Evolutionary conservation across 2,888 invertebrate species (phyloP).

Genomic region (Anthoptus insignis): DNA sequence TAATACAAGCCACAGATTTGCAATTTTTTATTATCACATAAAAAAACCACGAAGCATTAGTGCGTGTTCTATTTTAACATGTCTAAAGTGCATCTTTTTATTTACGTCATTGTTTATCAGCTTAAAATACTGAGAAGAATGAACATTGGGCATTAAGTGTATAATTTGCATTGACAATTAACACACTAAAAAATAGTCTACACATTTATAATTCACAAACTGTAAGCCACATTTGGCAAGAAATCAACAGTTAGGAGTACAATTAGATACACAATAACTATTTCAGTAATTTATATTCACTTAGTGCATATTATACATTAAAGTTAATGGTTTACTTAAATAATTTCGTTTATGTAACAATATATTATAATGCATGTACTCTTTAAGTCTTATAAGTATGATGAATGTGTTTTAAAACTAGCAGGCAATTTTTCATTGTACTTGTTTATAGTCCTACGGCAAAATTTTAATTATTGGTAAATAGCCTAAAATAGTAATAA

Average conservation of each 20-base stretch:
- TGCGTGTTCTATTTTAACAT: too few species aligned
- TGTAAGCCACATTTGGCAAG: constrained; percentile 24
- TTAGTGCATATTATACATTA: constrained; percentile 82
- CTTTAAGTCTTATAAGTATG: constrained; percentile 55
- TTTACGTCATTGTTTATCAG: too few species aligned
- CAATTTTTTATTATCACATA: too few species aligned
- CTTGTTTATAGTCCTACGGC: not conserved
- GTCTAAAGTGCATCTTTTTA: too few species aligned
- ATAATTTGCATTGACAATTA: too few species aligned
- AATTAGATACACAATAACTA: constrained; percentile 55
- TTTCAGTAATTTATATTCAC: constrained; percentile 52
- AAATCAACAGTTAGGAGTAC: constrained; percentile 5
- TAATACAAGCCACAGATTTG: too few species aligned
- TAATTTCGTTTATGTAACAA: constrained; percentile 72
- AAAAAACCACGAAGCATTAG: too few species aligned
- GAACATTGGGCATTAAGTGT: too few species aligned
- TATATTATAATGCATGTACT: constrained; percentile 57
- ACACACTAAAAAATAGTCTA: not conserved
- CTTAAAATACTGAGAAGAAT: too few species aligned
- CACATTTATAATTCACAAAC: constrained; percentile 4
- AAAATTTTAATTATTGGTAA: not conserved
- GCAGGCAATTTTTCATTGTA: constrained; percentile 5
- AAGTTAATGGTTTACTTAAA: constrained; percentile 87
- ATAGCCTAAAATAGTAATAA: not conserved
- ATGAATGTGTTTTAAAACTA: constrained; percentile 41